These are phyloP conservation scores for Caenorhabditis sp. DNA, from an alignment of 2,888 invertebrate species.

Conservation along the genomic window DNA sequence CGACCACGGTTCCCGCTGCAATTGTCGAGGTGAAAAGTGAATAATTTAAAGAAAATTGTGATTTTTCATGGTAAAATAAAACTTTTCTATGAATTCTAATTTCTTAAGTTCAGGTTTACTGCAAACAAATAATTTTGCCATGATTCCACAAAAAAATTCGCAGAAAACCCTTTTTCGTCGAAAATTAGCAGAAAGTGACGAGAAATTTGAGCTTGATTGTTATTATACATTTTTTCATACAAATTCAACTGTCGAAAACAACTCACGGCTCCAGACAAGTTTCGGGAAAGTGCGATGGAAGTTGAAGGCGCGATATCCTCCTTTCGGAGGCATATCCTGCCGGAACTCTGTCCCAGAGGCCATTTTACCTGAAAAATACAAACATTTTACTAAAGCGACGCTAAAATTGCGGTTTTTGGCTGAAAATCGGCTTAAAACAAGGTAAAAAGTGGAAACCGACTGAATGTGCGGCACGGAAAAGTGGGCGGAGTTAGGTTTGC, in stretches of 20 bases:
- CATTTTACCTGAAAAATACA: constrained; percentile 47
- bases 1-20: constrained; percentile 69
- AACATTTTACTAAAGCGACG: background rate
- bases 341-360: constrained; percentile 57
- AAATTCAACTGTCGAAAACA: background rate
- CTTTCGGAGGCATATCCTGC: constrained; percentile 94
- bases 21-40: background rate
- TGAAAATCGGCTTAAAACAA: background rate
- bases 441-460: background rate
- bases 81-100: no score
- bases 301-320: constrained; percentile 88
- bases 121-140: no score
- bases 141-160: no score
- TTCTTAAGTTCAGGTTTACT: no score
- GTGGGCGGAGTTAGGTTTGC: constrained; percentile 19
- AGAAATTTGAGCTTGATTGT: no score
- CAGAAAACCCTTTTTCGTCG: no score
- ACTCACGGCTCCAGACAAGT: constrained; percentile 76
- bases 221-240: background rate
- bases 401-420: no score
- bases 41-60: background rate
- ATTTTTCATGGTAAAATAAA: background rate
- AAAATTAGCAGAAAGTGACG: no score
- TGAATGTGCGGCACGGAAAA: constrained; percentile 25
- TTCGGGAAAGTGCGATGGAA: constrained; percentile 79